These are phyloP conservation scores for Pachycephala philippinensis DNA, from an alignment of 2,113 vertebrate genomes.

Conservation along the genomic window DNA sequence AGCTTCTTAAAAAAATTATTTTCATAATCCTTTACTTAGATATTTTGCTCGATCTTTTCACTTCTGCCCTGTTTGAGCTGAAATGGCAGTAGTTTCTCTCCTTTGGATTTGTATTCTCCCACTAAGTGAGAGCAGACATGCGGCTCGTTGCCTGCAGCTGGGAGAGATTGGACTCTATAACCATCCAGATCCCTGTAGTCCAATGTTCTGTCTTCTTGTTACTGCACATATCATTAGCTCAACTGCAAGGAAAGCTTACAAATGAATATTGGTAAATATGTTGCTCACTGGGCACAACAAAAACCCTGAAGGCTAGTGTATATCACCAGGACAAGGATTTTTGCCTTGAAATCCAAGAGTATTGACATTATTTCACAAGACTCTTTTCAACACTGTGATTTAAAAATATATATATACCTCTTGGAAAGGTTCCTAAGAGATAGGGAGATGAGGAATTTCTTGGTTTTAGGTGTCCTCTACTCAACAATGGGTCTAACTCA, in stretches of 20 bases:
- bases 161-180: background rate
- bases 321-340: background rate
- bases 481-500: background rate
- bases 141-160: background rate
- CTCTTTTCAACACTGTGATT: background rate
- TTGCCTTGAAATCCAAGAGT: background rate
- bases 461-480: background rate
- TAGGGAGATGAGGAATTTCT: background rate
- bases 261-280: background rate
- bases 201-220: background rate
- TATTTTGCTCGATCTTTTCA: background rate
- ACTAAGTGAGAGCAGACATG: background rate
- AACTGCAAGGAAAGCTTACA: background rate
- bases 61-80: background rate
- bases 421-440: background rate
- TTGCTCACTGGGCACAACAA: background rate
- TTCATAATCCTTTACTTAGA: background rate
- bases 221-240: background rate
- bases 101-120: background rate
- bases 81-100: background rate
- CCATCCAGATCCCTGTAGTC: background rate
- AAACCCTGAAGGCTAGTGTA: background rate
- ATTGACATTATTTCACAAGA: background rate
- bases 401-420: background rate
- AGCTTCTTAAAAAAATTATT: background rate